Evolutionary conservation across 2,888 invertebrate species (phyloP).

Genomic region (Agrochola litura): DNA sequence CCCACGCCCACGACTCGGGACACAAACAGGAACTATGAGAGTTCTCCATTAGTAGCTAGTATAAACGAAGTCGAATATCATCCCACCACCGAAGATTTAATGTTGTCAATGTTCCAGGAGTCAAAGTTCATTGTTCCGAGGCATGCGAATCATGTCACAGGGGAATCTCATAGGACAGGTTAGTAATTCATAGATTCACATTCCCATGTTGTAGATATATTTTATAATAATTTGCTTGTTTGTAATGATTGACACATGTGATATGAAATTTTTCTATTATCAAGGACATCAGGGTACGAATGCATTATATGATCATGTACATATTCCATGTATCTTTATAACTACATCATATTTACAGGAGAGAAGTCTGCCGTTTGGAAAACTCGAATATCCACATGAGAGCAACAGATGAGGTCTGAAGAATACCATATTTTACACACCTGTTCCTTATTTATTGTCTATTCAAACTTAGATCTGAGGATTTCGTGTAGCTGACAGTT

Average conservation of each 20-base stretch:
- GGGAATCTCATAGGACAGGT: slow-evolving; percentile 87
- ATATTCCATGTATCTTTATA: slow-evolving; percentile 46
- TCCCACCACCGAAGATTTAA: slow-evolving; percentile 87
- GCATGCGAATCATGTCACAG: slow-evolving; percentile 80
- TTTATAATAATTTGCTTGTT: slow-evolving; percentile 18
- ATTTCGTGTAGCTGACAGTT: slow-evolving; percentile 78
- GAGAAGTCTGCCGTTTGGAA: slow-evolving; percentile 88
- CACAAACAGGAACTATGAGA: slow-evolving; percentile 82
- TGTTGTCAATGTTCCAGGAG: slow-evolving; percentile 88
- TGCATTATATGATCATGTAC: slow-evolving; percentile 10
- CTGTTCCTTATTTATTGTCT: slow-evolving; percentile 76
- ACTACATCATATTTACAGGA: slow-evolving; percentile 76
- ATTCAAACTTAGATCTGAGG: slow-evolving; percentile 83
- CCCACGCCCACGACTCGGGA: slow-evolving; percentile 72
- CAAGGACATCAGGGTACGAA: slow-evolving; percentile 18
- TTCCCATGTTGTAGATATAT: slow-evolving; percentile 13
- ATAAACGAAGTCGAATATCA: slow-evolving; percentile 88
- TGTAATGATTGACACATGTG: neutral
- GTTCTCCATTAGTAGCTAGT: slow-evolving; percentile 86
- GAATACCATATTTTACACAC: slow-evolving; percentile 69
- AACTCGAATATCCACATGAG: slow-evolving; percentile 90
- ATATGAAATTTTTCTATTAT: slow-evolving; percentile 15
- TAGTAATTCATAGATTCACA: slow-evolving; percentile 60
- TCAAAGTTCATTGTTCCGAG: slow-evolving; percentile 86
- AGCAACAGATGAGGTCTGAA: slow-evolving; percentile 70